phyloP scores from a whole-genome alignment of 2,888 invertebrate species.

The Callyntrura guangdongensis region DNA sequence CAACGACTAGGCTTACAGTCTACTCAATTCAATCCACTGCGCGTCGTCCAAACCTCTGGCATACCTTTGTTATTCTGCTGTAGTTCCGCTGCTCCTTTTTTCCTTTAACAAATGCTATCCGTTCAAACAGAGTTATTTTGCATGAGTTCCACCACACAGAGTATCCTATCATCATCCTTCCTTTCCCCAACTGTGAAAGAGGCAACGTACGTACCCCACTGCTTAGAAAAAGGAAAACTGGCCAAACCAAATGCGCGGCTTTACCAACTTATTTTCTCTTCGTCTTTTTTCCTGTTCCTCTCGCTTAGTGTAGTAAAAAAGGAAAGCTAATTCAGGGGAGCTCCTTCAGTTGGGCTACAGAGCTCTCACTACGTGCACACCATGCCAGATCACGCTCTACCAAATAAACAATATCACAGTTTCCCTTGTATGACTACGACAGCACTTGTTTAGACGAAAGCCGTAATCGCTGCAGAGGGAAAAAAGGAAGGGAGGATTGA shows the following conservation, averaged over 20 bases:
- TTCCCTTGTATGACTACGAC: background rate
- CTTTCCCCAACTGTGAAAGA: conserved; percentile 1
- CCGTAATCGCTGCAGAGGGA: background rate
- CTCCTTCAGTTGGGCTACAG: conserved; percentile 70
- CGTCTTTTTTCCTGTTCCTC: background rate
- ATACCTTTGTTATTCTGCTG: no score
- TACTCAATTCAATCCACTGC: conserved; percentile 22
- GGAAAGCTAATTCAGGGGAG: conserved; percentile 42
- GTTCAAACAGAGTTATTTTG: background rate
- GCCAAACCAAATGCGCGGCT: conserved; percentile 8
- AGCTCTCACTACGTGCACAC: conserved; percentile 53
- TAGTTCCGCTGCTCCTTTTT: background rate
- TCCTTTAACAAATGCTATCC: background rate
- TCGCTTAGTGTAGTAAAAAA: conserved; percentile 48
- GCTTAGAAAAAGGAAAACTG: background rate
- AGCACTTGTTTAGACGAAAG: conserved; percentile 5
- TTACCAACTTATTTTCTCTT: conserved; percentile 15
- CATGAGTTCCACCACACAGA: background rate
- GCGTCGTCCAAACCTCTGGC: background rate
- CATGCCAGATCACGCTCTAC: background rate
- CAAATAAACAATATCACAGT: background rate
- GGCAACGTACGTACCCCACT: no score
- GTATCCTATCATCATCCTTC: background rate
- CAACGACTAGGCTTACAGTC: no score
- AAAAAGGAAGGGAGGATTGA: background rate